Base-by-base conservation (phyloP, 2,888 invertebrate species). In the Agrotis ipsilon region DNA sequence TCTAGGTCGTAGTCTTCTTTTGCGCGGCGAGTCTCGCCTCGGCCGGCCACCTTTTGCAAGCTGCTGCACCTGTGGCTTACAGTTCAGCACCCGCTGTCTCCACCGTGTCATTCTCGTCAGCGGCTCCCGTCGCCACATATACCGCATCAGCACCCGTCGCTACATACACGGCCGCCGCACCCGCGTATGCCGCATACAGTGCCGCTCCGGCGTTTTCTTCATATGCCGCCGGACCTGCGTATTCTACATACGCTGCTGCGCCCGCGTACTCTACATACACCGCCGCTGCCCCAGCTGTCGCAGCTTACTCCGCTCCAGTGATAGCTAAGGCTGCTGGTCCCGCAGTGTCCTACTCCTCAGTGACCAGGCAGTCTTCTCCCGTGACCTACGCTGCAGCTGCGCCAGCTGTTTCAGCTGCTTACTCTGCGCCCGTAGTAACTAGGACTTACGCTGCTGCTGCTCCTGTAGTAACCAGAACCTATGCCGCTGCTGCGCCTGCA, bases 1-100 rank as follows among this genome's bases (percentile, higher is more conserved):
- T 54, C 55, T 85, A 95, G 97, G 92, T 97, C 78, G 88, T 97
- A 82, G 90, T 97, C 68, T 91, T 97, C 87, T 93, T 96, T 88
- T 96, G 97, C 88, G 93, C 96, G 85, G 96, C 97, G 91, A 96
- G 97, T 84, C 94, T 96, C 79, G 97, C 96, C 86, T 96, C 96
- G 87, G 97, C 97, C 67, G 97, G 97, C 77, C 89, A 96, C 83
- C 89, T 97, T n/a, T 89, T 93, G n/a, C 94, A 95, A 71, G 93
- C 90, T 32, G 93, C 92, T 43, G 80, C 76, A 0, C 92, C 92
- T 0, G 87, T 93, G 24, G 89, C 93, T 3, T 96, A 96, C 68
- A 43, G 93, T 60, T 93, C 93, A 39, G 71, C 70, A 1, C 71
- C 71, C 13, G 70, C 70, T 24, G 70, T 71, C 16, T 70, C 71